These are phyloP conservation scores for Aspidiotus destructor DNA, from an alignment of 2,888 invertebrate species.

Conservation along the genomic window DNA sequence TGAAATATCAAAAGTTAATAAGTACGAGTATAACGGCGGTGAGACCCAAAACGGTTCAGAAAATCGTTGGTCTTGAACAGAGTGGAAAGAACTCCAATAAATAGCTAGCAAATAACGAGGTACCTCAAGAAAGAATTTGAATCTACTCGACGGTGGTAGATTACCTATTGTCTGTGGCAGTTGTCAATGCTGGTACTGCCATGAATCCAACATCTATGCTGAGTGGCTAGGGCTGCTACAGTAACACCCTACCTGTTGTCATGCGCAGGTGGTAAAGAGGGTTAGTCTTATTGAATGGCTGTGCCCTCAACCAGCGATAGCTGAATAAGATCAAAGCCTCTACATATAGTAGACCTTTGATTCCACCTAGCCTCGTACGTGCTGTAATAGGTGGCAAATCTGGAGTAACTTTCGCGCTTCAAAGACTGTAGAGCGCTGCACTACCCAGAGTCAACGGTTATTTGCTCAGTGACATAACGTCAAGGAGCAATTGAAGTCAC, in stretches of 20 bases:
- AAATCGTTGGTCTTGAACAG: neutral
- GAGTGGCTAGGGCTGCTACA: slow-evolving; percentile 1
- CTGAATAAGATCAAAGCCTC: no score
- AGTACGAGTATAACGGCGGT: neutral
- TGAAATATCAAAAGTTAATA: neutral
- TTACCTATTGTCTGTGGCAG: neutral
- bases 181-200: neutral
- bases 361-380: no score
- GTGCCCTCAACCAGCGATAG: no score
- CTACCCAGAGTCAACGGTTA: no score
- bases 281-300: no score
- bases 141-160: neutral
- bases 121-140: neutral
- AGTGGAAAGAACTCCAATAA: neutral
- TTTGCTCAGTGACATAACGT: no score
- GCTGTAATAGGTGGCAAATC: no score
- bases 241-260: neutral
- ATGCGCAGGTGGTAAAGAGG: no score
- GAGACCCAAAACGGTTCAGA: neutral
- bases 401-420: no score
- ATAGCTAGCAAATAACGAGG: neutral
- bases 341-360: no score
- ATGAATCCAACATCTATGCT: neutral
- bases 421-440: no score
- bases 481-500: no score